A percentile compares a stretch with the other conserved stretches of the same genome.
Conservation (phyloP, 2,888 invertebrate species). For the Coremacera marginata region DNA sequence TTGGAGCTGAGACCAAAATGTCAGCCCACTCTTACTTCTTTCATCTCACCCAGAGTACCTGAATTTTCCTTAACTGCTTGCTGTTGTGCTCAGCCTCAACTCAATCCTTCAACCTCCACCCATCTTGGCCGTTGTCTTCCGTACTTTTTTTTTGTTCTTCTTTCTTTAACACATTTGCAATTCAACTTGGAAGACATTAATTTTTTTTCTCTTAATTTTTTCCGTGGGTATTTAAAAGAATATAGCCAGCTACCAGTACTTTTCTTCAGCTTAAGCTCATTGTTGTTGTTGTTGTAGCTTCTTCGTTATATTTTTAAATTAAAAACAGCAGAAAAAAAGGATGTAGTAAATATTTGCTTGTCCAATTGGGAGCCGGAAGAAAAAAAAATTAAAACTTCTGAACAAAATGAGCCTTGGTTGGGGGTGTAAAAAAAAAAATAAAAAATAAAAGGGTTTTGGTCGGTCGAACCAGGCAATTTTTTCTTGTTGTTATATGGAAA, state of each 20-base stretch:
- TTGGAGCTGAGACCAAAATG: constrained; percentile 3
- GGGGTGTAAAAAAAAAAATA: constrained; percentile 17
- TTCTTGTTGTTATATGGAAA: constrained; percentile 11
- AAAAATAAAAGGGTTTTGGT: background rate
- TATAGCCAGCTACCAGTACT: background rate
- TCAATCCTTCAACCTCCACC: background rate
- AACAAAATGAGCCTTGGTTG: background rate
- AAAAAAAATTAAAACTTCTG: background rate
- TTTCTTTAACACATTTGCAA: constrained; percentile 27
- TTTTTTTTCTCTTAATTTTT: constrained; percentile 56
- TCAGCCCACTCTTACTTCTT: background rate
- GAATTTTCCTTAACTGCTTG: background rate
- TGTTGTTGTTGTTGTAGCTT: constrained; percentile 24
- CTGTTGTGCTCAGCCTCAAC: background rate
- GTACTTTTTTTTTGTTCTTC: background rate
- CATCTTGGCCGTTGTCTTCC: background rate
- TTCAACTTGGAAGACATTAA: constrained; percentile 14
- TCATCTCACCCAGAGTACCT: background rate
- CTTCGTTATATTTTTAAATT: constrained; percentile 55
- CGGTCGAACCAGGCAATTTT: background rate
- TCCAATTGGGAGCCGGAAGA: constrained; percentile 57
- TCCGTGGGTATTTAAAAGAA: constrained; percentile 39
- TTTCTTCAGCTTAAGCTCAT: constrained; percentile 13
- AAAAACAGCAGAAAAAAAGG: constrained; percentile 56
- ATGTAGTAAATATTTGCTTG: constrained; percentile 62